Conservation (phyloP, 2,113 vertebrate genomes). For the Cepphus grylle region DNA sequence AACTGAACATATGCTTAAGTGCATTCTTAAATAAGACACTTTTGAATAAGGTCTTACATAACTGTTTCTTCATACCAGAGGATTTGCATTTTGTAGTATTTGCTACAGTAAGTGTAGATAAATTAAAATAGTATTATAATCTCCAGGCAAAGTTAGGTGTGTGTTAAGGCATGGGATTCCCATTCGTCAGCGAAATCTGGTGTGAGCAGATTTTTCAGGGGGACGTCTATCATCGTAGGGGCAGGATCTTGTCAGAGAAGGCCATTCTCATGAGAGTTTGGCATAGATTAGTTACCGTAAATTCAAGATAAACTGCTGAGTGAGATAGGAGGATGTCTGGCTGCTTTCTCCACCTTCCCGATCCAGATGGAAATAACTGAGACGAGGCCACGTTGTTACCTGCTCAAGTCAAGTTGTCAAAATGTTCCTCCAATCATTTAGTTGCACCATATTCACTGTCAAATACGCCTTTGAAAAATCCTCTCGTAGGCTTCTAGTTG, state of each 20-base stretch:
- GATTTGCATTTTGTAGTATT: slow-evolving; percentile 42
- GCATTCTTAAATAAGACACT: slow-evolving; percentile 22
- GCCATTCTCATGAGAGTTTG: background rate
- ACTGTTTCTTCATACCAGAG: slow-evolving; percentile 30
- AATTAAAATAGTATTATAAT: slow-evolving; percentile 46
- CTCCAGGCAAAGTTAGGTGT: slow-evolving; percentile 39
- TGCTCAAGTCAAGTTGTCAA: background rate
- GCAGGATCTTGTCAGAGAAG: slow-evolving; percentile 12
- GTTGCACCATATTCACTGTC: background rate
- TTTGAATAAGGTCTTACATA: slow-evolving; percentile 25
- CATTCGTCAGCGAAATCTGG: background rate
- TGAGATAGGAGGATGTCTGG: background rate
- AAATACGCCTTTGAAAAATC: background rate
- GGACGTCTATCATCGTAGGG: background rate
- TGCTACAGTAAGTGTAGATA: slow-evolving; percentile 24
- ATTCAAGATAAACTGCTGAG: slow-evolving; percentile 1
- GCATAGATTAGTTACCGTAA: background rate
- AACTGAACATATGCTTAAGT: slow-evolving; percentile 11
- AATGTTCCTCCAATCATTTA: background rate
- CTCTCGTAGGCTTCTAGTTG: background rate
- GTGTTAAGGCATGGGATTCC: slow-evolving; percentile 20
- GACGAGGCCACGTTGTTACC: background rate
- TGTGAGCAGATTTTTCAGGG: background rate
- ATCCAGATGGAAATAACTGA: background rate
- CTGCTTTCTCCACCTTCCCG: background rate